Base-by-base conservation (phyloP, 2,888 invertebrate genomes). In the Boloria euphrosyne region DNA sequence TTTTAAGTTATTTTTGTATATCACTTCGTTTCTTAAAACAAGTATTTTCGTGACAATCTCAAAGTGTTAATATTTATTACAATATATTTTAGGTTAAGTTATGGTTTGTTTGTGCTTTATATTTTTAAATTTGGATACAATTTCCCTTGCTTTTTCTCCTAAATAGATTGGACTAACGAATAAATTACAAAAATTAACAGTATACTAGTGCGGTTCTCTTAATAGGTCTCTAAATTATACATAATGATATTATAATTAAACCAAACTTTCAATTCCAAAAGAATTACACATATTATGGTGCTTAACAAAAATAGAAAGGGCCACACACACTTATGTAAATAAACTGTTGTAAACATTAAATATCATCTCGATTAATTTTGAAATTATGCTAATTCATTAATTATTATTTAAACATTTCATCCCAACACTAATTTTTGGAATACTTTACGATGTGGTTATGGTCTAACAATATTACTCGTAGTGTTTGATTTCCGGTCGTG, bases 331-430 rank as follows among this genome's bases (percentile, higher is more conserved):
- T 68, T 70, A 70, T 73, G 71, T 68, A 71, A 76, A 74, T 73
- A 72, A 70, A 67, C 64, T 70, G 27, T 65, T 59, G 62, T 72
- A 73, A 71, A 63, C 65, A 66, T 65, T 72, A 67, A 65, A 71
- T 72, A 75, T 71, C 74, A 74, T 74, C 67, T 67, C 66, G 60
- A 46, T 64, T 72, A 71, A 73, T 73, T 70, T 67, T 50, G 58
- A 67, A 63, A 71, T 70, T 77, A 75, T 74, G 74, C 60, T 68
- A 75, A 74, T 75, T 66, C 71, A 66, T 64, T 70, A 65, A 66
- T 66, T 65, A 64, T 68, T 52, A 38, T 38, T 44, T 43, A 46
- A 44, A 57, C 55, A 17, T 44, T 46, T 27, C 44, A 22, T 46
- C 10, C 22, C 44, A 53, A 22, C 65, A 52, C 59, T 53, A 67